Conservation (phyloP, 2,888 invertebrate genomes). For the Ophion ventricosus region DNA sequence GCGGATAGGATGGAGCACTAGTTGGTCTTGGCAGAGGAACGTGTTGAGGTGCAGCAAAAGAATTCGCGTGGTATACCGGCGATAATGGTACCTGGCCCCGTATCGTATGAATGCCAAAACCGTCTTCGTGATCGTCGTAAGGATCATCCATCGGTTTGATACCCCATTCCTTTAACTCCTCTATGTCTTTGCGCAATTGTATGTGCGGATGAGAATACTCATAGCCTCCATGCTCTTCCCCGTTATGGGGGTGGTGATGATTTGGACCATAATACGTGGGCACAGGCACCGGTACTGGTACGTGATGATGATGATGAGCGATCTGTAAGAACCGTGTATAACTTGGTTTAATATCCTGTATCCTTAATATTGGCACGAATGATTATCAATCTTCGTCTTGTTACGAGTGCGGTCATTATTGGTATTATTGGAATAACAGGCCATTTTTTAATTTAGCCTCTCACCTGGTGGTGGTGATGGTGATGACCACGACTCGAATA, state of each 20-base stretch:
- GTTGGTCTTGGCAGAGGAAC: conserved; percentile 70
- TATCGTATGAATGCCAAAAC: conserved; percentile 62
- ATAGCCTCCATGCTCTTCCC: conserved; percentile 79
- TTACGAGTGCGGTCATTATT: conserved; percentile 4
- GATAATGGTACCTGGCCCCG: conserved; percentile 51
- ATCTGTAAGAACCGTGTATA: conserved; percentile 83
- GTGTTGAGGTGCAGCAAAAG: conserved; percentile 72
- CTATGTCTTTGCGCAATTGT: conserved; percentile 80
- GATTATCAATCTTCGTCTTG: conserved; percentile 6
- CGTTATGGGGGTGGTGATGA: conserved; percentile 75
- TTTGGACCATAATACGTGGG: conserved; percentile 74
- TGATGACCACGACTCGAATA: conserved; percentile 91
- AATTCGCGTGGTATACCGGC: conserved; percentile 54
- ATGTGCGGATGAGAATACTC: conserved; percentile 81
- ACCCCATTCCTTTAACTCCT: conserved; percentile 81
- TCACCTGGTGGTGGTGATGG: conserved; percentile 89
- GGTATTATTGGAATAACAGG: neutral
- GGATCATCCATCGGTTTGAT: conserved; percentile 73
- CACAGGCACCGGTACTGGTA: conserved; percentile 83
- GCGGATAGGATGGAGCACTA: conserved; percentile 64
- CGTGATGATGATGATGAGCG: conserved; percentile 90
- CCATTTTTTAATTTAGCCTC: neutral
- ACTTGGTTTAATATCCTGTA: conserved; percentile 20
- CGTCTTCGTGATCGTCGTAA: conserved; percentile 75
- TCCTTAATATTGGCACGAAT: neutral